Conservation (phyloP, 2,888 invertebrate species). For the Hemithea aestivaria region DNA sequence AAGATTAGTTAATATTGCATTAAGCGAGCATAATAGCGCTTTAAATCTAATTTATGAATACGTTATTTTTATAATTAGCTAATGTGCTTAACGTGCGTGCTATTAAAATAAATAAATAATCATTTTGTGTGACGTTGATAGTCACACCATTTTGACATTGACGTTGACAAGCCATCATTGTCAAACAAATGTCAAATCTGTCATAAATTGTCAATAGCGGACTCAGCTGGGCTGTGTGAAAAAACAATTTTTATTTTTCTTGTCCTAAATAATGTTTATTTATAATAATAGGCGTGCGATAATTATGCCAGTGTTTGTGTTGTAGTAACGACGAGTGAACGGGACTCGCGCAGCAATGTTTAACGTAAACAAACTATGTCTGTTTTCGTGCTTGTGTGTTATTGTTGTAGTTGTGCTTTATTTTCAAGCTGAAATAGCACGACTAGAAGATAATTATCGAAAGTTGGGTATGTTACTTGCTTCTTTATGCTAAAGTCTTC, state of each 20-base stretch:
- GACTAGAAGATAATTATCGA: slow-evolving; percentile 62
- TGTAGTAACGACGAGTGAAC: slow-evolving; percentile 43
- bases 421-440: slow-evolving; percentile 70
- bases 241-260: slow-evolving; percentile 48
- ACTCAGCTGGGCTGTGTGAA: slow-evolving; percentile 29
- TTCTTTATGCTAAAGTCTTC: not conserved
- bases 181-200: not conserved
- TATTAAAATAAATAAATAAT: no score
- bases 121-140: no score
- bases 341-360: slow-evolving; percentile 55
- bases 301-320: slow-evolving; percentile 53
- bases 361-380: slow-evolving; percentile 70
- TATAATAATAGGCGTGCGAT: slow-evolving; percentile 55
- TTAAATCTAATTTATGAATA: no score
- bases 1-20: no score
- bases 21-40: no score
- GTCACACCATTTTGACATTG: not conserved
- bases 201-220: slow-evolving; percentile 1
- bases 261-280: slow-evolving; percentile 60
- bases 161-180: slow-evolving; percentile 1
- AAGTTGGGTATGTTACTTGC: slow-evolving; percentile 53
- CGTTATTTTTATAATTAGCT: no score
- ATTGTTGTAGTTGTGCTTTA: slow-evolving; percentile 66
- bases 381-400: slow-evolving; percentile 66
- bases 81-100: no score